phyloP scores from a whole-genome alignment of 2,888 invertebrate genomes.

The Diaphora mendica region DNA sequence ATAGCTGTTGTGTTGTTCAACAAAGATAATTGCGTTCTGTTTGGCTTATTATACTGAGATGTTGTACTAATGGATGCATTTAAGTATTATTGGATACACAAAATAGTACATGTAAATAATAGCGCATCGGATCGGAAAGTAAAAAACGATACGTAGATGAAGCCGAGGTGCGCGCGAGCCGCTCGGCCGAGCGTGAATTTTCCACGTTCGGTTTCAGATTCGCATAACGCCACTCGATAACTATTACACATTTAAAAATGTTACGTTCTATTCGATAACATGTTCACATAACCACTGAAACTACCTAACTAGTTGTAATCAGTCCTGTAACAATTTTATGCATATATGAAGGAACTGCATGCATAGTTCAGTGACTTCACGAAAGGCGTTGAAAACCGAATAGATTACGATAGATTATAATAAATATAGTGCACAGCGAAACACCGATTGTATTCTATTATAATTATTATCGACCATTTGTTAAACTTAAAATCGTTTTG shows the following conservation, averaged over 20 bases:
- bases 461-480: background rate
- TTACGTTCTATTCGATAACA: slow-evolving; percentile 83
- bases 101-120: background rate
- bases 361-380: background rate
- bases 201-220: slow-evolving; percentile 84
- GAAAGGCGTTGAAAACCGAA: background rate
- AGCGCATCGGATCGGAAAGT: slow-evolving; percentile 18
- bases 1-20: slow-evolving; percentile 5
- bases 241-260: slow-evolving; percentile 80
- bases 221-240: slow-evolving; percentile 79
- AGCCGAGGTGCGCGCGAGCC: slow-evolving; percentile 56
- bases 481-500: background rate
- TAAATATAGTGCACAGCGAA: background rate
- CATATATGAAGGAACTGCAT: background rate
- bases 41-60: background rate
- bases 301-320: slow-evolving; percentile 47
- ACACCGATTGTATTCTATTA: background rate
- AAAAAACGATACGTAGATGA: slow-evolving; percentile 25
- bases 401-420: background rate
- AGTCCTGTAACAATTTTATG: slow-evolving; percentile 40
- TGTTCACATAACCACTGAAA: slow-evolving; percentile 74
- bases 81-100: background rate
- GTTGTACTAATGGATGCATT: background rate
- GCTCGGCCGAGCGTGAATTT: slow-evolving; percentile 82
- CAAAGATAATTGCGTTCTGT: background rate